Percentiles rank a stretch among this genome's conserved stretches.
phyloP scores from a whole-genome alignment of 1,140 invertebrate genomes.

The Drosophila kepulauana region DNA sequence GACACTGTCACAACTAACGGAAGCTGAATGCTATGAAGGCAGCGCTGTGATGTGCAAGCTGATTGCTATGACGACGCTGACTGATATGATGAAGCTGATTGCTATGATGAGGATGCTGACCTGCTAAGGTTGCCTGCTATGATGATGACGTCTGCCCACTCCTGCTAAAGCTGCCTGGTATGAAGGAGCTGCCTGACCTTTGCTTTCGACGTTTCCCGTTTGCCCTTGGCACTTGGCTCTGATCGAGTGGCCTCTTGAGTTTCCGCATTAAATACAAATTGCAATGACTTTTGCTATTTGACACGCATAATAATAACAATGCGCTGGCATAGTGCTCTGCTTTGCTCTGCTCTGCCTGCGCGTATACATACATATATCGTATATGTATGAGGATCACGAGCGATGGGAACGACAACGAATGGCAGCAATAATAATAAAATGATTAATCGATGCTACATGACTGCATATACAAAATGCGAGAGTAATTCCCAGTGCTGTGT shows the following conservation, averaged over 20 bases:
- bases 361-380: neutral
- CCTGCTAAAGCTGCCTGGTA: too few relatives aligned
- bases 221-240: neutral
- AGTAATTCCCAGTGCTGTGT: conserved; percentile 71
- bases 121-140: too few relatives aligned
- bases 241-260: conserved; percentile 17
- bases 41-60: neutral
- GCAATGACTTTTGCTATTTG: conserved; percentile 43
- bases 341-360: neutral
- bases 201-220: neutral
- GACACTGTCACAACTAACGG: too few relatives aligned
- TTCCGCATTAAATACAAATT: conserved; percentile 11
- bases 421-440: conserved; percentile 80
- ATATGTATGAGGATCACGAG: conserved; percentile 77
- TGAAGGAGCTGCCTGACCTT: neutral
- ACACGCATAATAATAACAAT: conserved; percentile 37
- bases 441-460: conserved; percentile 84
- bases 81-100: neutral
- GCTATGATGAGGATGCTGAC: neutral
- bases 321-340: conserved; percentile 12
- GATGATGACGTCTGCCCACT: too few relatives aligned
- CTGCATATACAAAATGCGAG: conserved; percentile 75
- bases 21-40: too few relatives aligned
- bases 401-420: conserved; percentile 73
- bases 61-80: neutral